Conservation (phyloP, 2,113 vertebrate genomes). For the Tragelaphus strepsiceros region DNA sequence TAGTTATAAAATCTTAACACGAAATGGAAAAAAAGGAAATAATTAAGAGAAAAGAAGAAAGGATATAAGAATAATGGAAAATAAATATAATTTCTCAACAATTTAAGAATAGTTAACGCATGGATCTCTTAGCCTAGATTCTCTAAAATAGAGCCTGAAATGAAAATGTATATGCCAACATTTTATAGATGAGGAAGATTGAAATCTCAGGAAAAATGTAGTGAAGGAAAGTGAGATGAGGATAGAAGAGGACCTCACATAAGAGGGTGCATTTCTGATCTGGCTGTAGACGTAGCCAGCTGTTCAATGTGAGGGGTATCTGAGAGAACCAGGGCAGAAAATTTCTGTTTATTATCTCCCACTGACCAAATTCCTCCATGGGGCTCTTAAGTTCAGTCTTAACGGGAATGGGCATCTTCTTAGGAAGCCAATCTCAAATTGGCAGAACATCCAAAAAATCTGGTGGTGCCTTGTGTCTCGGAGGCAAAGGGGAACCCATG, state of each 20-base stretch:
- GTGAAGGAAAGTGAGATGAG: not conserved
- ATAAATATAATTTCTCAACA: not conserved
- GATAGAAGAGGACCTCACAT: accelerated
- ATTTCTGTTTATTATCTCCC: not conserved
- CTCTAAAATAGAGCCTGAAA: not conserved
- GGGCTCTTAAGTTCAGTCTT: not conserved
- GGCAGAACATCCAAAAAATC: not conserved
- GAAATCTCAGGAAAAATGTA: not conserved
- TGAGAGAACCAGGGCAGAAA: not conserved
- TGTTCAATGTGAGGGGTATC: not conserved
- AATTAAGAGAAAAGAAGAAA: not conserved
- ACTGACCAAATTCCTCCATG: not conserved
- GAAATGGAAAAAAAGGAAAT: not conserved
- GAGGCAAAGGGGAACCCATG: not conserved
- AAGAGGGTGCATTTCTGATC: not conserved
- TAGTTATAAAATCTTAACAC: not conserved
- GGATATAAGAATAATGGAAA: not conserved
- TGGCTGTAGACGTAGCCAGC: not conserved
- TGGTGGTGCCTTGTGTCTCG: not conserved
- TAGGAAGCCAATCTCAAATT: not conserved
- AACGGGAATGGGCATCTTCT: not conserved
- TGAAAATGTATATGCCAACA: not conserved
- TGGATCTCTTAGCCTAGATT: not conserved
- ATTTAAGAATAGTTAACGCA: not conserved
- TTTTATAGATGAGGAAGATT: not conserved